Percentiles rank a stretch among this genome's conserved stretches.
Evolutionary conservation across 2,797 vertebrate genomes (phyloP).

Genomic region (Siniperca undulata): DNA sequence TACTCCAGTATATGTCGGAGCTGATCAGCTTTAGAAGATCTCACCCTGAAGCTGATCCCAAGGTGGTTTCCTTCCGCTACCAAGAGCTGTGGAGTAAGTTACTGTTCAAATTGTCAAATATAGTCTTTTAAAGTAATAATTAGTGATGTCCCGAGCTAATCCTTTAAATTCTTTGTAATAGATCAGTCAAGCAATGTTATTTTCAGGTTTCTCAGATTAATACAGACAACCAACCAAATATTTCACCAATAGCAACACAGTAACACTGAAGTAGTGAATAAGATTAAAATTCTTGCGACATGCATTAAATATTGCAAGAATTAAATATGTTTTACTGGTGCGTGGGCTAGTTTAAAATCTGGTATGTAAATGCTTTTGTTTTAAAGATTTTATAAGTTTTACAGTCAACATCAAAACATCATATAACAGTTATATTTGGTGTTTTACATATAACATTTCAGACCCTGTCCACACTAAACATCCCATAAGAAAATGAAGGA

Average conservation of each 20-base stretch:
- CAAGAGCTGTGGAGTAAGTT: slow-evolving; percentile 3
- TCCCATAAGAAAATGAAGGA: not conserved
- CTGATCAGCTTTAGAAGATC: not conserved
- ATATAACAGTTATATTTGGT: not conserved
- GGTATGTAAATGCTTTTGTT: no score
- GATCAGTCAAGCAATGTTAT: not conserved
- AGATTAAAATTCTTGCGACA: no score
- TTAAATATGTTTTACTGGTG: not conserved
- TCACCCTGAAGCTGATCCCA: not conserved
- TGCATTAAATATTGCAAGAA: not conserved
- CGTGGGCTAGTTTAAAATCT: no score
- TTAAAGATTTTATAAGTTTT: no score
- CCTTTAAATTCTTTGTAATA: not conserved
- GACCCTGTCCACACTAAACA: not conserved
- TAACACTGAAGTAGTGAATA: not conserved
- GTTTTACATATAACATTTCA: not conserved
- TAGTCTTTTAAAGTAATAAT: not conserved
- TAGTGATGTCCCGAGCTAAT: not conserved
- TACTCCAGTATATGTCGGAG: not conserved
- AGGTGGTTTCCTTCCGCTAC: not conserved
- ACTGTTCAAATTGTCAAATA: not conserved
- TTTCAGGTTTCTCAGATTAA: not conserved
- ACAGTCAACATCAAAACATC: not conserved
- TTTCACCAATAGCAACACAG: not conserved
- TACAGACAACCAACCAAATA: not conserved